A percentile compares a stretch with the other conserved stretches of the same genome.
Evolutionary conservation across 2,888 invertebrate genomes (phyloP).

Genomic region (Herminia tarsipennalis): DNA sequence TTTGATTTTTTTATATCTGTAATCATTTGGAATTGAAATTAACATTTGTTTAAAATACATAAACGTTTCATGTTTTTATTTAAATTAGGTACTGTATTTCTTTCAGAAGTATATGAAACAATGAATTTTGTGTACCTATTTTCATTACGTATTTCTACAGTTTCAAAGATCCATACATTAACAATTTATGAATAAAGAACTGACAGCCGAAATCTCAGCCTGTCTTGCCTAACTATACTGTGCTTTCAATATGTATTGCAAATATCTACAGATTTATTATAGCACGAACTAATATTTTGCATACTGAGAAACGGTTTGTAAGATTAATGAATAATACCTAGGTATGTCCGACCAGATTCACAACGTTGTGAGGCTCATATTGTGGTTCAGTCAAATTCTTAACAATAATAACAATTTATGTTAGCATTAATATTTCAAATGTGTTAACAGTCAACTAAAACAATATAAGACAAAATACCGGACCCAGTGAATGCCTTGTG

Average conservation of each 20-base stretch:
- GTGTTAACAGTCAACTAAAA: too few relatives aligned
- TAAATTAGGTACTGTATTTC: not conserved
- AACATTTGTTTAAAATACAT: too few relatives aligned
- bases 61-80: not conserved
- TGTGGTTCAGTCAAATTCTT: too few relatives aligned
- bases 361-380: too few relatives aligned
- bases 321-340: constrained; percentile 1
- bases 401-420: too few relatives aligned
- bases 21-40: too few relatives aligned
- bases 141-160: not conserved
- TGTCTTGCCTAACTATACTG: constrained; percentile 3
- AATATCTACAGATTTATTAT: constrained; percentile 1
- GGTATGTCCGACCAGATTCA: not conserved
- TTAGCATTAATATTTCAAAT: too few relatives aligned
- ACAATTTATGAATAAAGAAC: constrained; percentile 2
- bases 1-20: too few relatives aligned
- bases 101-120: not conserved
- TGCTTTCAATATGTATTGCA: constrained; percentile 2
- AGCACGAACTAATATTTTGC: not conserved
- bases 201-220: constrained; percentile 4
- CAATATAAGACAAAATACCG: too few relatives aligned
- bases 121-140: not conserved
- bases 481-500: too few relatives aligned
- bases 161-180: not conserved
- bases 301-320: not conserved